phyloP scores from a whole-genome alignment of 2,888 invertebrate genomes.

The Venusia cambrica region DNA sequence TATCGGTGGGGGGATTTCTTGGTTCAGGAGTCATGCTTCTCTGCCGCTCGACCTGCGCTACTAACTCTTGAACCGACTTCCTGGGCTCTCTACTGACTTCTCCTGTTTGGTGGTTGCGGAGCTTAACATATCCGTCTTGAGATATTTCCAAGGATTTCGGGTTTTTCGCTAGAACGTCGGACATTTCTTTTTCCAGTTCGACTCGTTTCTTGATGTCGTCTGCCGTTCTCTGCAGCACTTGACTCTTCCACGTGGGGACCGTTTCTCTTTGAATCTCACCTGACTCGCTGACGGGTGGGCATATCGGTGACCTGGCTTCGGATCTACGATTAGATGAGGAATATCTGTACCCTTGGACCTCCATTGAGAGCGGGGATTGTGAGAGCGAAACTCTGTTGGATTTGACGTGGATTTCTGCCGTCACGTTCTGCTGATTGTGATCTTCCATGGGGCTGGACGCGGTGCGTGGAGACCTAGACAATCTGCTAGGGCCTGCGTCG shows the following conservation, averaged over 20 bases:
- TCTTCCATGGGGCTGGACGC: constrained; percentile 38
- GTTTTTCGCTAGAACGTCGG: constrained; percentile 51
- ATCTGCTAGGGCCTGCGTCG: constrained; percentile 59
- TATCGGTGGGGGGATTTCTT: constrained; percentile 57
- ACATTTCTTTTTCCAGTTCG: constrained; percentile 64
- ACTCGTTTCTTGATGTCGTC: constrained; percentile 69
- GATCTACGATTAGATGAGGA: constrained; percentile 59
- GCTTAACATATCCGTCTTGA: constrained; percentile 74
- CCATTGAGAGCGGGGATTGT: constrained; percentile 63
- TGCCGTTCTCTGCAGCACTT: constrained; percentile 70
- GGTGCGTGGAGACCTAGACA: constrained; percentile 50
- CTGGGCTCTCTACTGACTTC: constrained; percentile 60
- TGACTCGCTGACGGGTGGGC: constrained; percentile 49
- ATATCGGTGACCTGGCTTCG: constrained; percentile 56
- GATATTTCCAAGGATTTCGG: constrained; percentile 67
- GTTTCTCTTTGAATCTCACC: constrained; percentile 45
- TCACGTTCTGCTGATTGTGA: constrained; percentile 55
- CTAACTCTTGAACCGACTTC: constrained; percentile 83
- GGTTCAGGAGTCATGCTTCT: constrained; percentile 62
- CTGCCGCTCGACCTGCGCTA: constrained; percentile 82
- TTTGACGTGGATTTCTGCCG: constrained; percentile 73
- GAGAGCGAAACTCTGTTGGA: constrained; percentile 62
- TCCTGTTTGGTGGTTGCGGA: constrained; percentile 62
- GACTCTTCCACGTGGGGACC: constrained; percentile 65
- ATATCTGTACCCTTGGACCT: constrained; percentile 54